Evolutionary conservation across 2,888 invertebrate genomes (phyloP), one percentile per base, ranked within the genome.

Genomic region (Polydrusus tereticollis): DNA sequence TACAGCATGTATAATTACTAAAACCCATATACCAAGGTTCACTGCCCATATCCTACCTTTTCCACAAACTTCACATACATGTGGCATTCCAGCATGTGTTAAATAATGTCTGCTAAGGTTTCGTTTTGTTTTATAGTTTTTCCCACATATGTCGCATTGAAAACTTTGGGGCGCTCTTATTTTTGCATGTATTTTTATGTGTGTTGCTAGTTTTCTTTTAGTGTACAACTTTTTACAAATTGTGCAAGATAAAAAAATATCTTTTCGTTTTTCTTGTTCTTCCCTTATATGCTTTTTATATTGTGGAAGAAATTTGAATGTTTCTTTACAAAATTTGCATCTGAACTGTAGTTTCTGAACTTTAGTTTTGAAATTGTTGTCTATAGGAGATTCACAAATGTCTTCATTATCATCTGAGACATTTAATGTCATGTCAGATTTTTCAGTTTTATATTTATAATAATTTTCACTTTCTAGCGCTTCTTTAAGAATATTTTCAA

Each of bases 101-200:
- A 63, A 33, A 10, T 63, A 63, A 36, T 63, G 63, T 18, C 50
- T 45, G 12, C 16, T 45, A 29, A 63, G 50, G 33, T 50, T 63
- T n/a, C 50, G 26, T 50, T 63, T 26, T 50, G 50, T 47, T 36
- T 23, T 45, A 7, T 63, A 50, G 20, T 63, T 45, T 33, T 29
- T 63, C 6, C 36, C 50, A 50, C 63, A 63, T 8, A 50, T 47
- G n/a, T 63, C 36, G 36, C 63, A 63, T 50, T 63, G 63, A 33
- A 47, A 63, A 20, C 20, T 63, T 45, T 50, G 33, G 1, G 16
- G 52, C 18, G 29, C 52, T 55, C 20, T 23, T 63, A 21, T 8
- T 33, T 33, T n/a, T 20, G 14, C 26, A 20, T 63, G 63, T 29
- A 29, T 50, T 36, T 63, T 63, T 21, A 63, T 55, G 12, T 55